Conservation (phyloP, 2,113 vertebrate genomes). For the Tor tambroides region DNA sequence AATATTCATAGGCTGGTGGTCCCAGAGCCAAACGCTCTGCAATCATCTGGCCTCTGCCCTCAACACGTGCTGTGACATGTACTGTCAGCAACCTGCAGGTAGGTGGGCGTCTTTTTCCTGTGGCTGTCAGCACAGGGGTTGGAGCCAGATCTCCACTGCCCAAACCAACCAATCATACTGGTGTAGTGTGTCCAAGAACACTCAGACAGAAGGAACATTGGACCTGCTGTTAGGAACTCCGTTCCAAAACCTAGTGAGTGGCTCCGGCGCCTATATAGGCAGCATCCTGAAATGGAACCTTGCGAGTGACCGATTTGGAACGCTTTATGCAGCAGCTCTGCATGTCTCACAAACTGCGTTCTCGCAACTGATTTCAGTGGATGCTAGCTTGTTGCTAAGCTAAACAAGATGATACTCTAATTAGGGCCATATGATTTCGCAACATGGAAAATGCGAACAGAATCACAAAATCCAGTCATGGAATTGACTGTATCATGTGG, state of each 20-base stretch:
- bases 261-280: not conserved
- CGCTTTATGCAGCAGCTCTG: not conserved
- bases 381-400: not conserved
- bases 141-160: conserved; percentile 55
- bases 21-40: conserved; percentile 34
- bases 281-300: not conserved
- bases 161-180: not conserved
- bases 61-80: conserved; percentile 65
- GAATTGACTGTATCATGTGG: too few species aligned
- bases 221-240: not conserved
- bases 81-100: conserved; percentile 67
- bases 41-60: conserved; percentile 51
- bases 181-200: conserved; percentile 16
- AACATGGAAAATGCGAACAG: not conserved
- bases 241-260: not conserved
- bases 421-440: not conserved
- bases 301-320: not conserved
- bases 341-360: not conserved
- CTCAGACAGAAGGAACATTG: conserved; percentile 12
- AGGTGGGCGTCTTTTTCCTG: conserved; percentile 59
- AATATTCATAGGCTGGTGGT: conserved; percentile 2
- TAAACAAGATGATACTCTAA: not conserved
- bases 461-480: not conserved
- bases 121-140: conserved; percentile 59
- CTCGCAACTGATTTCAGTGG: not conserved